Evolutionary conservation across 1,140 invertebrate genomes (phyloP), one percentile per base, ranked within the genome.

Genomic region (Drosophila pruinosa): DNA sequence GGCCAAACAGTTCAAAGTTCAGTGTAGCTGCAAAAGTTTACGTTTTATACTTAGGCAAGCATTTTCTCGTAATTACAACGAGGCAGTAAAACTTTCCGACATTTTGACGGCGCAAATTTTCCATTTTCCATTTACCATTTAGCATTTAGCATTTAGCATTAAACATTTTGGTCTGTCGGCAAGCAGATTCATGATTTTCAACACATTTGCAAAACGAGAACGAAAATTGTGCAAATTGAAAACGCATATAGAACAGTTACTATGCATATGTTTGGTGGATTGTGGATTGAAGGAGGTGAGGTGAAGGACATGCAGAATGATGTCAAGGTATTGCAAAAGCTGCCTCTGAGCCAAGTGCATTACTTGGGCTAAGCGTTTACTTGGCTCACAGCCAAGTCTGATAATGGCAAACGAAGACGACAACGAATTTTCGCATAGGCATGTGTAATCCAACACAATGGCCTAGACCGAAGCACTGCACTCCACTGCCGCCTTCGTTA

Each of bases 241-340:
- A 88, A 86, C 70, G 73, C 81, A 81, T 86, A 88, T 61, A 62
- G 59, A 65, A 71, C 50, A 52, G 57, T 68, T 39, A n/a, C n/a
- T n/a, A n/a, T 12, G 38, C 15, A 15, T 15, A 38, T 38, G 36
- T 38, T 15, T 12, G 22, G 7, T 6, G 17, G 26, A 36, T n/a
- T n/a, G 8, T 7, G 28, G 3, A 26, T 22, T 10, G 19, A 5
- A 4, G n/a, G 34, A 15, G 14, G 10, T 10, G n/a, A 24, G 59
- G 38, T 17, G 28, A 19, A 26, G 52, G 22, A 50, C 26, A 21
- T 8, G 10, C 38, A 47, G 14, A 53, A 61, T 45, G 22, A 70
- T 85, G 81, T 85, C 81, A 85, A 85, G 81, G 81, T 85, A 85
- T n/a, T 83, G 67, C 63, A 56, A 61, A 59, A 78, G 62, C 63